Conservation (phyloP, 92 coral and sea anemone genomes). For the Epizoanthus illoricatus region DNA sequence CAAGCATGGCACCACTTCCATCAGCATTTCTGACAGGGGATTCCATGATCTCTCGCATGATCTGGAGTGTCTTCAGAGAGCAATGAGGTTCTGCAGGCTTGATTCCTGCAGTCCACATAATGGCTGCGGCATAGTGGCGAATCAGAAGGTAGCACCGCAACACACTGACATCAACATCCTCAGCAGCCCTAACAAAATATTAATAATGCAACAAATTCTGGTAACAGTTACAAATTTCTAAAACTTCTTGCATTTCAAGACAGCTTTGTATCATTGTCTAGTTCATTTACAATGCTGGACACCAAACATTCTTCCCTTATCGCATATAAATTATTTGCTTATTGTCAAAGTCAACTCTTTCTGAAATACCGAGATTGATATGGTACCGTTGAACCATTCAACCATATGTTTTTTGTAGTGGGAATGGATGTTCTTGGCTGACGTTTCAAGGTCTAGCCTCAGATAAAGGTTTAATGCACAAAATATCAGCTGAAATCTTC, state of each 20-base stretch:
- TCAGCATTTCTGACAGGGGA: constrained; percentile 86
- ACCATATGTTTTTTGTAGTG: no score
- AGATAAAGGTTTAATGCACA: no score
- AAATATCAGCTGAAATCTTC: no score
- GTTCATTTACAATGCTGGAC: no score
- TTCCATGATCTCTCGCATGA: constrained; percentile 94
- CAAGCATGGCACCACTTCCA: constrained; percentile 96
- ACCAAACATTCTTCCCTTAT: no score
- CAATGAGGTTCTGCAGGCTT: constrained; percentile 99
- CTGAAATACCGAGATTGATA: no score
- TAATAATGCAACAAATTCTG: not conserved
- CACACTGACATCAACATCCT: constrained; percentile 85
- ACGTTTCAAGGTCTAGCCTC: no score
- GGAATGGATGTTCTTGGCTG: no score
- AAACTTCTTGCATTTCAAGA: not conserved
- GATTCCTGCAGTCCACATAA: constrained; percentile 99
- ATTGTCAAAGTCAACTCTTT: no score
- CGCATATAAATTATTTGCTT: no score
- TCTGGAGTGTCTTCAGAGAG: constrained; percentile 94
- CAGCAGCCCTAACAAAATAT: constrained; percentile 62
- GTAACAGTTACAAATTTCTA: not conserved
- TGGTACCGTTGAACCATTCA: no score
- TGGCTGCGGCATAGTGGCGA: constrained; percentile 96
- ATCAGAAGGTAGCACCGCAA: constrained; percentile 89
- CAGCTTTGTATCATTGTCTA: no score